Evolutionary conservation across 2,113 vertebrate genomes (phyloP).

Genomic region (Pyrgilauda ruficollis): DNA sequence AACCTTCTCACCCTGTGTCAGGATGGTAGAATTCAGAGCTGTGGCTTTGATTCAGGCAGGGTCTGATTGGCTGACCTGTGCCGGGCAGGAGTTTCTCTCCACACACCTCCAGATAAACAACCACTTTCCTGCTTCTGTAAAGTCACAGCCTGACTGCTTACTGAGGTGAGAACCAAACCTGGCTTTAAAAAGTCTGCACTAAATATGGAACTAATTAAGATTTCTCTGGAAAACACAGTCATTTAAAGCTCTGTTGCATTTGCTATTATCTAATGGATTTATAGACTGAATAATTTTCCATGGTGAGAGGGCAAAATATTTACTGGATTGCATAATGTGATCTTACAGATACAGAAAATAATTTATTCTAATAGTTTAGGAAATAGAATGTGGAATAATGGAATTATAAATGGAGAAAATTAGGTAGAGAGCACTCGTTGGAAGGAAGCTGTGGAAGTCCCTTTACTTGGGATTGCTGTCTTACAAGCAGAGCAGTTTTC

Average conservation of each 20-base stretch:
- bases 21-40: background rate
- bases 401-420: background rate
- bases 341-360: background rate
- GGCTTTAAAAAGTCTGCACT: background rate
- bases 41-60: background rate
- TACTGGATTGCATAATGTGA: background rate
- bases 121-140: background rate
- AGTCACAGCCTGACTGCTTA: fast-evolving
- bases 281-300: background rate
- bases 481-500: fast-evolving
- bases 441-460: background rate
- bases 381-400: background rate
- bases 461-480: background rate
- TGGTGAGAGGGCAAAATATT: background rate
- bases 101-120: fast-evolving
- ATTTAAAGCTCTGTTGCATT: background rate
- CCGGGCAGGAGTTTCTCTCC: fast-evolving
- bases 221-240: background rate
- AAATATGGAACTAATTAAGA: fast-evolving
- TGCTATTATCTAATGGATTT: background rate
- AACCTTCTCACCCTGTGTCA: fast-evolving
- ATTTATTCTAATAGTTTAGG: background rate
- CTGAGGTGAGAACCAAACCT: background rate
- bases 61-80: fast-evolving
- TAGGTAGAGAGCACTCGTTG: background rate